These are phyloP conservation scores for Brachypteracias leptosomus DNA, from an alignment of 2,113 vertebrate species.

Conservation along the genomic window DNA sequence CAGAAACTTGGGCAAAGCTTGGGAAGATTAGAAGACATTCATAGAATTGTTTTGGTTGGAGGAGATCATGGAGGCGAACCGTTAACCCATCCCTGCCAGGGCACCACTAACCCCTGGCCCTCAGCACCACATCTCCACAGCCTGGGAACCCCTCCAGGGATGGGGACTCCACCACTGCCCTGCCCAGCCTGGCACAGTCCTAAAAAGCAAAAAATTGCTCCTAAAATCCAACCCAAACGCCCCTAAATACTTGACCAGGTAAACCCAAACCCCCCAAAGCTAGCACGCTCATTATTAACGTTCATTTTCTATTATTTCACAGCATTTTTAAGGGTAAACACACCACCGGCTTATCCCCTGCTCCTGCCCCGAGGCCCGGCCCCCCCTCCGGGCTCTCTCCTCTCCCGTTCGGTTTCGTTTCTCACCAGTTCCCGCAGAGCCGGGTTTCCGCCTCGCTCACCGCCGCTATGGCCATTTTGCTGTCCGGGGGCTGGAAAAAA, in stretches of 20 bases:
- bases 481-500: neutral
- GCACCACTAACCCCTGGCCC: neutral
- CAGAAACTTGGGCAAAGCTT: neutral
- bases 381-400: neutral
- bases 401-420: neutral
- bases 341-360: too few relatives aligned
- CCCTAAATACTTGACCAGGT: too few relatives aligned
- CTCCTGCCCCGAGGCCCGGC: neutral
- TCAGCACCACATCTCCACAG: neutral
- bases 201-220: neutral
- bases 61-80: neutral
- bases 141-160: neutral
- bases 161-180: neutral
- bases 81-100: neutral
- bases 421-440: slow-evolving; percentile 81
- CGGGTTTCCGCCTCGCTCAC: slow-evolving; percentile 56
- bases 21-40: too few relatives aligned
- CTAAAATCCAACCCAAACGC: neutral
- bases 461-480: slow-evolving; percentile 67
- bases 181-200: neutral
- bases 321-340: neutral
- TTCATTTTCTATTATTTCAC: accelerated
- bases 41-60: neutral
- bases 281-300: accelerated
- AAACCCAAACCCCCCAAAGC: neutral